Percentiles rank a stretch among this genome's conserved stretches.
Evolutionary conservation across 2,797 vertebrate genomes (phyloP).

Genomic region (Halcyon badia): DNA sequence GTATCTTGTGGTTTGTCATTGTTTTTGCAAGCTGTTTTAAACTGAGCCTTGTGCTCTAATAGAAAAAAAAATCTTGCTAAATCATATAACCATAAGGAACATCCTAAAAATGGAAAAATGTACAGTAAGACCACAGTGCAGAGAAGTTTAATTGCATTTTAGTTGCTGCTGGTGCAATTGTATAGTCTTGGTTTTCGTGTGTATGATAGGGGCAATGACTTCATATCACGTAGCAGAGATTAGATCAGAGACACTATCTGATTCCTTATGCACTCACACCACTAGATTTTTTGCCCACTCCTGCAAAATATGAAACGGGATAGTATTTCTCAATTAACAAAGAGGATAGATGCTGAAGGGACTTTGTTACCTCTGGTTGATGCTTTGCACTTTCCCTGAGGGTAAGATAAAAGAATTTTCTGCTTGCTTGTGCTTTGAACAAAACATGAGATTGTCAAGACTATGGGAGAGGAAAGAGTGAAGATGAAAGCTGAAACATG

Average conservation of each 20-base stretch:
- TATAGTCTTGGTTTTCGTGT: neutral
- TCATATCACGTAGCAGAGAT: neutral
- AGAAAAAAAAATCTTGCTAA: neutral
- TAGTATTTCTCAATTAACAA: conserved; percentile 15
- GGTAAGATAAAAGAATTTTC: conserved; percentile 59
- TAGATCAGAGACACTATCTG: neutral
- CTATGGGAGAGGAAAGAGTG: neutral
- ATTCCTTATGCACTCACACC: neutral
- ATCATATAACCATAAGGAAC: neutral
- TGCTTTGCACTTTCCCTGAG: conserved; percentile 13
- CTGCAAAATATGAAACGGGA: neutral
- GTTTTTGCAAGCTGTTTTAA: neutral
- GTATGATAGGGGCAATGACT: neutral
- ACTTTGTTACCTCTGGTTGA: conserved; percentile 12
- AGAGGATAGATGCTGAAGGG: neutral
- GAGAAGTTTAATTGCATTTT: neutral
- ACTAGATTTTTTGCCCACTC: neutral
- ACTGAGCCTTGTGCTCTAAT: neutral
- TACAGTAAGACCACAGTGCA: neutral
- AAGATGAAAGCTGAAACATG: conserved; percentile 37
- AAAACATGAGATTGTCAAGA: conserved; percentile 16
- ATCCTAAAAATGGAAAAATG: neutral
- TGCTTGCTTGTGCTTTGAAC: conserved; percentile 44
- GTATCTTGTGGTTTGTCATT: neutral
- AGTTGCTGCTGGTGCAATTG: neutral